A percentile compares a stretch with the other conserved stretches of the same genome.
phyloP scores from a whole-genome alignment of 1,140 invertebrate genomes.

The Gryon sp. region DNA sequence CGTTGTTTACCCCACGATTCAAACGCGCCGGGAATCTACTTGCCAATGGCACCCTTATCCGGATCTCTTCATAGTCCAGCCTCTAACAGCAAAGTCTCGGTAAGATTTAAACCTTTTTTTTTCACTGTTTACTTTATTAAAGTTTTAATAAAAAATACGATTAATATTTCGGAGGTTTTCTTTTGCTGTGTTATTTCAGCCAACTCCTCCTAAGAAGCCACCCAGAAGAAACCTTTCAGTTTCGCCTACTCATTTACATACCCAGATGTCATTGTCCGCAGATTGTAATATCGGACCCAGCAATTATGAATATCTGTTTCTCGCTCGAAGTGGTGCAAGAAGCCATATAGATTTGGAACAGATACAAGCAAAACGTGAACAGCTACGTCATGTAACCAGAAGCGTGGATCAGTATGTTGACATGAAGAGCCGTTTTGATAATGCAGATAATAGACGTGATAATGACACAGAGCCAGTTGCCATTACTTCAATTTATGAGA shows the following conservation, averaged over 20 bases:
- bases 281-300: constrained; percentile 78
- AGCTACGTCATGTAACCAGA: constrained; percentile 83
- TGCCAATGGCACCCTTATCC: constrained; percentile 80
- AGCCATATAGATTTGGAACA: constrained; percentile 86
- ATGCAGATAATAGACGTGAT: constrained; percentile 68
- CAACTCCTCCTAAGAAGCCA: constrained; percentile 92
- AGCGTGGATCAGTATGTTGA: constrained; percentile 89
- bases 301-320: constrained; percentile 83
- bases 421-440: constrained; percentile 82
- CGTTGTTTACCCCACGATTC: constrained; percentile 76
- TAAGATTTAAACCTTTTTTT: no score
- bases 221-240: constrained; percentile 90
- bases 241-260: constrained; percentile 86
- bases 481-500: constrained; percentile 86
- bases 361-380: constrained; percentile 80
- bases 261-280: constrained; percentile 80
- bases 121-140: no score
- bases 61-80: constrained; percentile 75
- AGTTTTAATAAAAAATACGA: no score
- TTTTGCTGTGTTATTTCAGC: constrained; percentile 76
- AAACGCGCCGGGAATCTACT: constrained; percentile 77
- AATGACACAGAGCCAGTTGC: constrained; percentile 83
- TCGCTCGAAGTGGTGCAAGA: constrained; percentile 80
- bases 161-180: constrained; percentile 5
- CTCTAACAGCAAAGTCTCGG: constrained; percentile 80